These are phyloP conservation scores for Clitarchus hookeri DNA, from an alignment of 2,888 invertebrate species.

Conservation along the genomic window DNA sequence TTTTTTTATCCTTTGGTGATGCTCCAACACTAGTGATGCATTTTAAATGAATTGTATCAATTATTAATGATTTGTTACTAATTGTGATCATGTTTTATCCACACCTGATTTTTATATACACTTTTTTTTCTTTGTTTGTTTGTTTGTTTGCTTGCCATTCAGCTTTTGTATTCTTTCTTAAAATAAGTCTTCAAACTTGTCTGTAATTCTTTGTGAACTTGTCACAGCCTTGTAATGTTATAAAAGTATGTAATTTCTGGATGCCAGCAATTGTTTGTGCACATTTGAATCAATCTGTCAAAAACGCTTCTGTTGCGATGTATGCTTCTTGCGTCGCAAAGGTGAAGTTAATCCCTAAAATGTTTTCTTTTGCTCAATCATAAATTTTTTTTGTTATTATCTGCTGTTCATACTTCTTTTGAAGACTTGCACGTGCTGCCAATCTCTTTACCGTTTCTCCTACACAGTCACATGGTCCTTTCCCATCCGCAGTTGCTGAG, in stretches of 20 bases:
- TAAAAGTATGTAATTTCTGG: background rate
- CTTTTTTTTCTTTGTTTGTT: no score
- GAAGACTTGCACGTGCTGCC: constrained; percentile 35
- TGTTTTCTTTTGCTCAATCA: constrained; percentile 34
- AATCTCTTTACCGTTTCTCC: constrained; percentile 38
- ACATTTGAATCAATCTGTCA: background rate
- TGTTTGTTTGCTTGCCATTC: no score
- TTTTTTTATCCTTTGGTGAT: no score
- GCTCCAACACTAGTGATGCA: no score
- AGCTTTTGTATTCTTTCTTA: no score
- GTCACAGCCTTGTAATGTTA: background rate
- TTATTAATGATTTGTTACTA: no score
- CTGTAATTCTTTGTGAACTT: no score
- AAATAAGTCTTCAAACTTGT: no score
- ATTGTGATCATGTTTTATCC: no score
- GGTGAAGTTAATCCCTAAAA: constrained; percentile 16
- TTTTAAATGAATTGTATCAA: no score
- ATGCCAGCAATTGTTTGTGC: background rate
- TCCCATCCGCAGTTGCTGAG: constrained; percentile 31
- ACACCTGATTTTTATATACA: no score
- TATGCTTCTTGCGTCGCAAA: background rate
- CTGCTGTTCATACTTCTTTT: constrained; percentile 33
- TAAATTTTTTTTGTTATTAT: constrained; percentile 36
- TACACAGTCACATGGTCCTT: constrained; percentile 34
- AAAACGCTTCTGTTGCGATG: background rate